phyloP scores from a whole-genome alignment of 2,888 invertebrate species.

The Chrysomela aeneicollis region DNA sequence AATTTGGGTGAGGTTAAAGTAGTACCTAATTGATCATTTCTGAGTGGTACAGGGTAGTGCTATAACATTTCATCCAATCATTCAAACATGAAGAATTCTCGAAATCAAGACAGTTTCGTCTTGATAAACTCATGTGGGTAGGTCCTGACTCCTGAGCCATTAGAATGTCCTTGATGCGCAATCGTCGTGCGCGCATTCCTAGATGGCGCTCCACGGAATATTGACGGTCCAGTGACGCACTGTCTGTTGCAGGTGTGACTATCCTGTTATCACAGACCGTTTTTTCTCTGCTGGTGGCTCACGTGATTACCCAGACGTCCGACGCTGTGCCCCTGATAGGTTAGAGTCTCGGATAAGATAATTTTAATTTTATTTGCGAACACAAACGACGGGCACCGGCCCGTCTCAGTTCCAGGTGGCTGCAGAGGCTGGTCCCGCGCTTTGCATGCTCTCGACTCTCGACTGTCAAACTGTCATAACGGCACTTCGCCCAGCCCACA shows the following conservation, averaged over 20 bases:
- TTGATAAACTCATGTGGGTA: too few relatives aligned
- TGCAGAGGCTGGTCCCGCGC: conserved; percentile 52
- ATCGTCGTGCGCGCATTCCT: not conserved
- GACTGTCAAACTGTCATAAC: too few relatives aligned
- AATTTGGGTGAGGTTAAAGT: too few relatives aligned
- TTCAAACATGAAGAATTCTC: too few relatives aligned
- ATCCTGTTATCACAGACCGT: conserved; percentile 99
- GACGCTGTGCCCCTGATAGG: conserved; percentile 99
- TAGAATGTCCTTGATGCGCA: too few relatives aligned
- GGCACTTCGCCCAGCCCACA: conserved; percentile 61
- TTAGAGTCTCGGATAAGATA: conserved; percentile 61
- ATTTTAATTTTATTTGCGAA: conserved; percentile 56
- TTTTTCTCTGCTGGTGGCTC: conserved; percentile 98
- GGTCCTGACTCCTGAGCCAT: too few relatives aligned
- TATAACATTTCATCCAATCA: too few relatives aligned
- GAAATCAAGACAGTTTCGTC: not conserved
- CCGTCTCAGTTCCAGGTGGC: conserved; percentile 38
- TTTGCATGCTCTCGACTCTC: conserved; percentile 56
- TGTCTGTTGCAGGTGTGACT: conserved; percentile 95
- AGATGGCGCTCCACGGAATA: conserved; percentile 19
- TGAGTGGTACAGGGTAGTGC: too few relatives aligned
- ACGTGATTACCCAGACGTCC: conserved; percentile 99
- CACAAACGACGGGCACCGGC: conserved; percentile 50
- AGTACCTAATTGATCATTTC: too few relatives aligned
- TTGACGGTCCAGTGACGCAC: conserved; percentile 52